Conservation (phyloP, 2,113 vertebrate genomes). For the Dryoscopus gambensis region DNA sequence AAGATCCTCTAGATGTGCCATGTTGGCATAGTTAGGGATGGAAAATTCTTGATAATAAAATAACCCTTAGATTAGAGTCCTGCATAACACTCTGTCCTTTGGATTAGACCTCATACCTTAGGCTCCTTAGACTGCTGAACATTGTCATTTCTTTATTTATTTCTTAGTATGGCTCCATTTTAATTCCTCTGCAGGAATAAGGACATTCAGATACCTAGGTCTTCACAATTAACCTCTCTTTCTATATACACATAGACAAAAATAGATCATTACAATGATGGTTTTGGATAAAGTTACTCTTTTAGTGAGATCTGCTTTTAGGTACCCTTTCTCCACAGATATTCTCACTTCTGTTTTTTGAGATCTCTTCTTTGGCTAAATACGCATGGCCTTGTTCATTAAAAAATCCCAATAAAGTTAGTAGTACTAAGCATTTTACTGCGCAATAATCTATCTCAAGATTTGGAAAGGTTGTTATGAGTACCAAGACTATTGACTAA, state of each 20-base stretch:
- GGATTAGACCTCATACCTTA: not conserved
- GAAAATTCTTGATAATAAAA: not conserved
- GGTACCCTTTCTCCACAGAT: not conserved
- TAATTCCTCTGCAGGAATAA: not conserved
- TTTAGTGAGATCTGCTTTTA: not conserved
- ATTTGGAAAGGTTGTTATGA: not conserved
- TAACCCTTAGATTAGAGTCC: not conserved
- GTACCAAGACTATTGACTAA: not conserved
- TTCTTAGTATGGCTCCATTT: not conserved
- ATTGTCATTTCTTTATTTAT: not conserved
- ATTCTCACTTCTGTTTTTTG: not conserved
- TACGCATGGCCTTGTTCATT: accelerated
- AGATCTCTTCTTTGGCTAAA: not conserved
- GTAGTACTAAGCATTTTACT: not conserved
- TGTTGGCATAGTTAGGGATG: not conserved
- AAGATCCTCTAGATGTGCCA: not conserved
- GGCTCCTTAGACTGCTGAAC: not conserved
- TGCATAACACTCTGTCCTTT: not conserved
- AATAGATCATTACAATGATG: not conserved
- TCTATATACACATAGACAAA: not conserved
- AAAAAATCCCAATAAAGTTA: not conserved
- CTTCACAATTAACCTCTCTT: not conserved
- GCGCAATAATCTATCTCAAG: not conserved
- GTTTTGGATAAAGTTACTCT: not conserved
- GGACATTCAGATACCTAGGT: not conserved